Percentiles rank a stretch among this genome's conserved stretches.
These are phyloP conservation scores for Gymnothorax javanicus DNA, from an alignment of 2,797 vertebrate species.

Conservation along the genomic window DNA sequence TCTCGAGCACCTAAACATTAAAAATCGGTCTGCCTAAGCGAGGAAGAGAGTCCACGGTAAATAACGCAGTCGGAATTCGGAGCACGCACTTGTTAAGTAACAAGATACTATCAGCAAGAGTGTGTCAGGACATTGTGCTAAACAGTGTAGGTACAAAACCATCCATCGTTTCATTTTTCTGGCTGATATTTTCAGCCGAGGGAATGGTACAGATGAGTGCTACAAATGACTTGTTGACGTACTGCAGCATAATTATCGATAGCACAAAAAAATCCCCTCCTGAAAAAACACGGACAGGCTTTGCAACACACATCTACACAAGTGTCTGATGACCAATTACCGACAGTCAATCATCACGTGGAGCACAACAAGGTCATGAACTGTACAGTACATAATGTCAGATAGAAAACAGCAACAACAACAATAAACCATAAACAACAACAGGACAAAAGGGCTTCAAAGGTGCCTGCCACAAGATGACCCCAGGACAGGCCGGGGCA, in stretches of 20 bases:
- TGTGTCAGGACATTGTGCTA: conserved; percentile 2
- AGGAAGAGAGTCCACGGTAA: not conserved
- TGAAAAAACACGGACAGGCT: not conserved
- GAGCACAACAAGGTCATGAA: not conserved
- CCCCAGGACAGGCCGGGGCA: no score
- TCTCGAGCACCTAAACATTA: not conserved
- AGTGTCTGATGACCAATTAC: not conserved
- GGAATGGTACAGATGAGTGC: not conserved
- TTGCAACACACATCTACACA: not conserved
- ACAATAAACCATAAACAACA: conserved; percentile 41
- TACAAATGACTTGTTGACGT: not conserved
- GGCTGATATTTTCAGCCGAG: conserved; percentile 2
- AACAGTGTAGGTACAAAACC: not conserved
- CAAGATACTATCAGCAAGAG: not conserved
- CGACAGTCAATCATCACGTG: not conserved
- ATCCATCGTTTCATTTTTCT: not conserved
- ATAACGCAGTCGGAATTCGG: not conserved
- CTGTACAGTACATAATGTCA: conserved; percentile 55
- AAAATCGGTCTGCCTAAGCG: not conserved
- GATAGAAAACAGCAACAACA: conserved; percentile 35
- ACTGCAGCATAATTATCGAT: not conserved
- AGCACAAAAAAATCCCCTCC: not conserved
- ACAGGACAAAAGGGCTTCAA: conserved; percentile 57
- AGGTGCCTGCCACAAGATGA: conserved; percentile 31
- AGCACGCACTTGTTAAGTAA: not conserved